phyloP scores from a whole-genome alignment of 2,113 vertebrate species.

The Equus quagga region DNA sequence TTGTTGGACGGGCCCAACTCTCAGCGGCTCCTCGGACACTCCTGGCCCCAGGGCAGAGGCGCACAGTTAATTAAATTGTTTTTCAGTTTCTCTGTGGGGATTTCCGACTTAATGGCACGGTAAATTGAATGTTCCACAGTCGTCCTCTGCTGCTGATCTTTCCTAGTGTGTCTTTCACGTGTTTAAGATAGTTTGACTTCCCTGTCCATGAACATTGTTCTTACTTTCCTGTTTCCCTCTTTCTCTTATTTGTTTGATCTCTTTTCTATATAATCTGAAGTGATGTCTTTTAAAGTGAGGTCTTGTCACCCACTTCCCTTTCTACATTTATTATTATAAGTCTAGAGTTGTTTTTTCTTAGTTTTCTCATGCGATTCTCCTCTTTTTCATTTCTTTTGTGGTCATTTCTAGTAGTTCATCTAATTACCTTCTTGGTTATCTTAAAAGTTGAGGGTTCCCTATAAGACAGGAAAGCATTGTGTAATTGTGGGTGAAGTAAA shows the following conservation, averaged over 20 bases:
- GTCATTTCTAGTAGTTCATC: slow-evolving; percentile 18
- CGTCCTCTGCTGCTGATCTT: slow-evolving; percentile 28
- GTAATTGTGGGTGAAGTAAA: not conserved
- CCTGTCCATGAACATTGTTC: not conserved
- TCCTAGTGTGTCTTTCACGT: not conserved
- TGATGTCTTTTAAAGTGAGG: slow-evolving; percentile 35
- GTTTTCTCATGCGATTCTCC: not conserved
- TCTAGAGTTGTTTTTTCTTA: not conserved
- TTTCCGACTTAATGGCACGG: slow-evolving; percentile 30
- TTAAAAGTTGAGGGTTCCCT: not conserved
- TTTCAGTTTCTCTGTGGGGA: slow-evolving; percentile 39
- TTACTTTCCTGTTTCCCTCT: not conserved
- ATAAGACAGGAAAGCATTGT: not conserved
- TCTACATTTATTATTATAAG: not conserved
- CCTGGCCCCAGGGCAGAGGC: not conserved
- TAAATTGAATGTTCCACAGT: not conserved
- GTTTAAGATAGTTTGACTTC: not conserved
- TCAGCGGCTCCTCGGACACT: not conserved
- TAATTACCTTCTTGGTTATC: slow-evolving; percentile 32
- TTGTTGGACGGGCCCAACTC: not conserved
- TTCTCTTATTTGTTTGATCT: not conserved
- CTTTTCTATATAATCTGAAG: not conserved
- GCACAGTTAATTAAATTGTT: slow-evolving; percentile 18
- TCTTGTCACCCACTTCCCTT: not conserved
- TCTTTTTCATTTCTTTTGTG: not conserved